Conservation (phyloP, 2,888 invertebrate genomes). For the Lycaena phlaeas region DNA sequence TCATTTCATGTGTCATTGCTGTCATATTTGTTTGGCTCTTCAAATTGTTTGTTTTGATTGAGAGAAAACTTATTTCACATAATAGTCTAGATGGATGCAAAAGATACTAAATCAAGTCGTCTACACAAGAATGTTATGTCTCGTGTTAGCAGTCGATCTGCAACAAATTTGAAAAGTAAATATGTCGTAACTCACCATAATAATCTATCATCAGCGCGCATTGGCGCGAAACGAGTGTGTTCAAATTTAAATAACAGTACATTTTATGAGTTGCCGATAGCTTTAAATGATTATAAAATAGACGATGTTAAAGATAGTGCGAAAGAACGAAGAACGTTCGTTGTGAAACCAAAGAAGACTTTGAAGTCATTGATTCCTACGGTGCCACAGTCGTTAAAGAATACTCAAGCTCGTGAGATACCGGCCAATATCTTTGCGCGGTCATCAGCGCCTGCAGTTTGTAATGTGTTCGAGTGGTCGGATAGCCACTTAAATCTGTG, state of each 20-base stretch:
- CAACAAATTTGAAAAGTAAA: slow-evolving; percentile 31
- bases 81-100: slow-evolving; percentile 5
- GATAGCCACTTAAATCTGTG: slow-evolving; percentile 37
- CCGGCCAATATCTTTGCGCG: slow-evolving; percentile 24
- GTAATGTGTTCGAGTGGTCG: slow-evolving; percentile 32
- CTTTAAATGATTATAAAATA: slow-evolving; percentile 45
- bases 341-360: slow-evolving; percentile 51
- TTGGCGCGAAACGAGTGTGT: slow-evolving; percentile 53
- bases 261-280: slow-evolving; percentile 48
- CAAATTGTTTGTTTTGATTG: background rate
- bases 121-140: slow-evolving; percentile 56
- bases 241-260: slow-evolving; percentile 39
- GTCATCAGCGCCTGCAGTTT: slow-evolving; percentile 35
- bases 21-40: background rate
- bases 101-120: slow-evolving; percentile 23
- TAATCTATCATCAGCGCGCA: slow-evolving; percentile 29
- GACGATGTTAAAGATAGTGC: slow-evolving; percentile 27
- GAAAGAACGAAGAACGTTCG: slow-evolving; percentile 29
- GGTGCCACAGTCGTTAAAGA: slow-evolving; percentile 28
- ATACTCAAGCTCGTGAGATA: slow-evolving; percentile 21
- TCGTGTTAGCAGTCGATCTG: slow-evolving; percentile 37
- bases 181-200: slow-evolving; percentile 46
- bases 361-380: slow-evolving; percentile 46
- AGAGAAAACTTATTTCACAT: background rate
- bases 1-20: no score